phyloP scores from a whole-genome alignment of 2,888 invertebrate species.

The Ceratothoa steindachneri region DNA sequence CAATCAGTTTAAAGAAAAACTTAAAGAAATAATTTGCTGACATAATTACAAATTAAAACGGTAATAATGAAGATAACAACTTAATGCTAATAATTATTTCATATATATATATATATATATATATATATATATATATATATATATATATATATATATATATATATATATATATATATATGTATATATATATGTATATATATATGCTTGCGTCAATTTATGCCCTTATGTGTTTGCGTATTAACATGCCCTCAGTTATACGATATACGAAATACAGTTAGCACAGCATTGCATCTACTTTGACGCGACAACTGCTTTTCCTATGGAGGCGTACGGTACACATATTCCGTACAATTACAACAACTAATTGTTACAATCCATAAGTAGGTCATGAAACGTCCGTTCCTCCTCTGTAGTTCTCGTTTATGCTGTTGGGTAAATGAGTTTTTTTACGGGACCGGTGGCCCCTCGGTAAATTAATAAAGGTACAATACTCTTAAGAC shows the following conservation, averaged over 20 bases:
- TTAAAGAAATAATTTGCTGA: too few species aligned
- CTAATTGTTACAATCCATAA: not conserved
- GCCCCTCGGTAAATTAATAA: not conserved
- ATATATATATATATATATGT: slow-evolving; percentile 17
- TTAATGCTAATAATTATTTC: not conserved
- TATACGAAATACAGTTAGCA: not conserved
- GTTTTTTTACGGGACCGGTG: too few species aligned
- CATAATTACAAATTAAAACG: too few species aligned
- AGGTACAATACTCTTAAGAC: not conserved
- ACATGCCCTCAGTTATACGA: slow-evolving; percentile 7
- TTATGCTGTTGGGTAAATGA: too few species aligned
- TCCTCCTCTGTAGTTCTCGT: not conserved
- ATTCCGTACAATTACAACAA: not conserved
- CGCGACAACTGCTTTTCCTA: not conserved
- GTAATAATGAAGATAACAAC: not conserved
- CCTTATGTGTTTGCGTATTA: not conserved
- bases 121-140: slow-evolving; percentile 19
- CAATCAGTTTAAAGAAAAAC: too few species aligned
- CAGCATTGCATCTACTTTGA: not conserved
- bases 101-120: slow-evolving; percentile 24
- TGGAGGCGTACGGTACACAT: not conserved
- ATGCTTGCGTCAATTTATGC: not conserved
- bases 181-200: slow-evolving; percentile 14
- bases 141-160: slow-evolving; percentile 21
- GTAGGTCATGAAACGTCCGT: not conserved